phyloP scores from a whole-genome alignment of 2,888 invertebrate species.

The Branchipolynoe longqiensis region DNA sequence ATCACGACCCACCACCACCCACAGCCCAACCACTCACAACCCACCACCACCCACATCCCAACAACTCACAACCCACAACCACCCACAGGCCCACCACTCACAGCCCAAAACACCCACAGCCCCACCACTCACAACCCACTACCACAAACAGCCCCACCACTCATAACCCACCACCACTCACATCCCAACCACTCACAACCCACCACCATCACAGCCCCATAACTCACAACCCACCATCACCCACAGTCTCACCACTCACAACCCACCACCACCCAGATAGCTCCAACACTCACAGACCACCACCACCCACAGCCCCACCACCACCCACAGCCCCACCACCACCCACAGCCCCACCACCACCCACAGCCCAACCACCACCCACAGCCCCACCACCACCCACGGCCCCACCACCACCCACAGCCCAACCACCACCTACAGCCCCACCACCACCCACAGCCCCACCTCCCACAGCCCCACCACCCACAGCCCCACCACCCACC shows the following conservation, averaged over 20 bases:
- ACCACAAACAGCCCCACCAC: no score
- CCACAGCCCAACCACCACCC: background rate
- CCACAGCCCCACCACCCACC: no score
- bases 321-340: background rate
- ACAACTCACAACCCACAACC: background rate
- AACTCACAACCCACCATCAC: no score
- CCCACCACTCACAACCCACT: no score
- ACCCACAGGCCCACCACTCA: no score
- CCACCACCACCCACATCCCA: background rate
- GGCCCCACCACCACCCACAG: background rate
- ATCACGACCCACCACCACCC: no score
- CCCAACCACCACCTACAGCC: no score
- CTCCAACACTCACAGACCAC: background rate
- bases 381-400: background rate
- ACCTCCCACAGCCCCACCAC: no score
- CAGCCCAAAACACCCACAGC: no score
- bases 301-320: background rate
- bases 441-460: no score
- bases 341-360: background rate
- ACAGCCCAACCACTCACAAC: no score
- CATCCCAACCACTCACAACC: background rate
- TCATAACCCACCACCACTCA: background rate
- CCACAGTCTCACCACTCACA: background rate
- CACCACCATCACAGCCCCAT: no score
- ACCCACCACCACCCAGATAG: background rate